Base-by-base conservation (phyloP, 2,888 invertebrate genomes). In the Pyrochroa serraticornis region DNA sequence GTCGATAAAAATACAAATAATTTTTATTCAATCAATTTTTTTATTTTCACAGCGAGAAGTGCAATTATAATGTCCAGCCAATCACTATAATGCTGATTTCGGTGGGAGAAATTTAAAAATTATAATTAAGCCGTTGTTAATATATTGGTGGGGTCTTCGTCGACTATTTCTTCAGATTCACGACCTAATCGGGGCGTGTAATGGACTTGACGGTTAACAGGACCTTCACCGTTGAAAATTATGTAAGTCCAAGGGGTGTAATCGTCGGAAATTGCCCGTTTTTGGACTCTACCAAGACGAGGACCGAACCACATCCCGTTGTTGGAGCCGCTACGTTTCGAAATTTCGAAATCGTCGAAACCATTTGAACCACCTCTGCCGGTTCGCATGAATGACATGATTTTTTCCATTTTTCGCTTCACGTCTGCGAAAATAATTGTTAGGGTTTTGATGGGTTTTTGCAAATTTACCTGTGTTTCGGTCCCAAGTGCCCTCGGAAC, bases 221-320 rank as follows among this genome's bases (percentile, higher is more conserved):
- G 42, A 7, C 49, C 51, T 31, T 54, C 56, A 6, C 47, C 59
- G 34, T 60, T 57, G 7, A 60, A 6, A 13, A 62, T 62, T 32
- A 62, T 46, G 39, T 57, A 62, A 9, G 55, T 52, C 53, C 47
- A 53, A 10, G 62, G 62, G 9, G 37, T 22, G 14, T 30, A 46
- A n/a, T 60, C 50, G 45, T 62, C 36, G 14, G 33, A 34, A 22
- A 14, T 44, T 30, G 47, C 49, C 7, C 62, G 47, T 44, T 62
- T 62, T 39, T 62, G 62, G 47, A 62, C 35, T 6, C 68, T 54
- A 1, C 66, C 68, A 38, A 66, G 49, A 37, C 68, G 42, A 7
- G 68, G 68, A 6, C 68, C 68, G 44, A 68, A 68, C 68, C 68
- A 68, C 59, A 82, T 80, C 7, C 82, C 72, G 8, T 80, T 80